phyloP scores from a whole-genome alignment of 2,797 vertebrate genomes.

The Manis pentadactyla region DNA sequence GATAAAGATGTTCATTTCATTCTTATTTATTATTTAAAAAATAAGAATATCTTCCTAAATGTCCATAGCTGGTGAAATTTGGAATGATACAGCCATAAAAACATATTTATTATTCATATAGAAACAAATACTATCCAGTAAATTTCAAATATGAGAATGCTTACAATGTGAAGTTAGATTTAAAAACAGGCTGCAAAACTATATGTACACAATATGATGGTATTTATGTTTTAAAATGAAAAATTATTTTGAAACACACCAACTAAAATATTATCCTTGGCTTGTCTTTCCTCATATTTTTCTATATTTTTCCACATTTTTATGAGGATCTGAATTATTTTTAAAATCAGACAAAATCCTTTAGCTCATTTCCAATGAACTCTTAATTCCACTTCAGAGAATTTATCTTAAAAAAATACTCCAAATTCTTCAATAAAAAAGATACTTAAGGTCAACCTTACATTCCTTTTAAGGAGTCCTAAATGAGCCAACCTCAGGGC shows the following conservation, averaged over 20 bases:
- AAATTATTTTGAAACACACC: neutral
- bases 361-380: neutral
- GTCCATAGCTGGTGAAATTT: neutral
- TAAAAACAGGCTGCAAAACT: neutral
- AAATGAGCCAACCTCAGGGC: neutral
- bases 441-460: neutral
- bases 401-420: neutral
- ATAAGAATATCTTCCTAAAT: neutral
- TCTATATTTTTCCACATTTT: neutral
- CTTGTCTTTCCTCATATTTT: neutral
- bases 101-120: neutral
- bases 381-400: constrained; percentile 17
- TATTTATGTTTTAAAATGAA: neutral
- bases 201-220: neutral
- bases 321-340: neutral
- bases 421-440: neutral
- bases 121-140: neutral
- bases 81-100: constrained; percentile 12
- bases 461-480: neutral
- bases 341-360: neutral
- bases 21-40: constrained; percentile 54
- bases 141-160: neutral
- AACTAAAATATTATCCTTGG: neutral
- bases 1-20: constrained; percentile 55
- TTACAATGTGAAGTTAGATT: neutral